Evolutionary conservation across 30 jellyfish, hydroid and myxozoan genomes (phyloP).

Genomic region (Aurelia sp.): DNA sequence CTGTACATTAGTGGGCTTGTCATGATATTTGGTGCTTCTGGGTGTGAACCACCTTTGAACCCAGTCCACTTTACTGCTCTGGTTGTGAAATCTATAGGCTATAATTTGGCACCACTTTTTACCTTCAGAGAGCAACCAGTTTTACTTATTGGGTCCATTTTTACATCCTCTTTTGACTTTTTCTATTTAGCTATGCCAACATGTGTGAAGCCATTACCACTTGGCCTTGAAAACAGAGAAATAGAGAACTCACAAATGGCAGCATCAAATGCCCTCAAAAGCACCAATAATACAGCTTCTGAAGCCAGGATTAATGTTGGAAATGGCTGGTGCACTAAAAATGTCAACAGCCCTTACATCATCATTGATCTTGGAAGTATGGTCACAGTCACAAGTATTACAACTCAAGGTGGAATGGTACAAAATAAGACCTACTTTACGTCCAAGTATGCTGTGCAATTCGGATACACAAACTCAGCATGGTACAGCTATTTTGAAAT

Average conservation of each 20-base stretch:
- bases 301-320: slow-evolving; percentile 33
- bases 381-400: slow-evolving; percentile 43
- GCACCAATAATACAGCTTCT: slow-evolving; percentile 9
- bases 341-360: neutral
- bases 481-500: slow-evolving; percentile 37
- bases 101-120: no score
- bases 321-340: slow-evolving; percentile 55
- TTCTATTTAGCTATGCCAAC: slow-evolving; percentile 15
- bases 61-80: no score
- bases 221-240: slow-evolving; percentile 22
- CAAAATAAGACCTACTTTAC: neutral
- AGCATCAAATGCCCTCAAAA: neutral
- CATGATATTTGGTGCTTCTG: no score
- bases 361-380: slow-evolving; percentile 13
- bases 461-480: slow-evolving; percentile 7
- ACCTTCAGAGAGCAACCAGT: no score
- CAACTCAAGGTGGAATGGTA: slow-evolving; percentile 51
- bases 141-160: no score
- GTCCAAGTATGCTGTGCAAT: slow-evolving; percentile 20
- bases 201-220: slow-evolving; percentile 2
- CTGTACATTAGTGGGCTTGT: no score
- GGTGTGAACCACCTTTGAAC: no score
- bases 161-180: neutral
- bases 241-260: neutral
- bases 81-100: no score